These are phyloP conservation scores for Eilema sororculum DNA, from an alignment of 2,888 invertebrate genomes.

Conservation along the genomic window DNA sequence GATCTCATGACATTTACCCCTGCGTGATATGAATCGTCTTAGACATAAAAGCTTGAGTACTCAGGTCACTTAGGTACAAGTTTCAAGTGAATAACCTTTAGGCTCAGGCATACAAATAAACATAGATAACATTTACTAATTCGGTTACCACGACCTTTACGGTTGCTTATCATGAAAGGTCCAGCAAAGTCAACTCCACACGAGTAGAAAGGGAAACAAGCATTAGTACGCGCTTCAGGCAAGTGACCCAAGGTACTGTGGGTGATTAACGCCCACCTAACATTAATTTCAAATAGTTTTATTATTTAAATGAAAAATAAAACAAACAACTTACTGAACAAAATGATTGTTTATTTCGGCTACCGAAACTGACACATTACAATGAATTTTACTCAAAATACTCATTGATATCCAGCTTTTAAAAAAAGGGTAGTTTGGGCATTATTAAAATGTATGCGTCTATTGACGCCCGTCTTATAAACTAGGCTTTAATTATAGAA, in stretches of 20 bases:
- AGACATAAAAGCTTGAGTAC: too few relatives aligned
- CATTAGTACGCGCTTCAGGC: too few relatives aligned
- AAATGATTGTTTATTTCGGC: constrained; percentile 9
- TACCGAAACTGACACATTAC: constrained; percentile 7
- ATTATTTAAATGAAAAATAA: constrained; percentile 7
- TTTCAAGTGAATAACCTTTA: too few relatives aligned
- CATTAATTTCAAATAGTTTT: constrained; percentile 12
- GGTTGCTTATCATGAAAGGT: too few relatives aligned
- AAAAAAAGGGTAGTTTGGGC: constrained; percentile 9
- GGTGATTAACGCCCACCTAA: constrained; percentile 13
- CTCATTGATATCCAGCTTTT: constrained; percentile 10
- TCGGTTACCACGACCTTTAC: too few relatives aligned
- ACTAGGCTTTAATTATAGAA: constrained; percentile 11
- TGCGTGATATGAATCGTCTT: too few relatives aligned
- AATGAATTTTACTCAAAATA: constrained; percentile 11
- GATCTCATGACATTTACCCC: too few relatives aligned
- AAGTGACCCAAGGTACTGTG: not conserved
- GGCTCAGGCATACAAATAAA: too few relatives aligned
- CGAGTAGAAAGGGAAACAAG: too few relatives aligned
- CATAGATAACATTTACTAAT: too few relatives aligned
- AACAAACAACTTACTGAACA: constrained; percentile 8
- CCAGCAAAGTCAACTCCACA: too few relatives aligned
- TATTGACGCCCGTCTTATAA: constrained; percentile 13
- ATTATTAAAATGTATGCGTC: constrained; percentile 15
- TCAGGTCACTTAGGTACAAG: too few relatives aligned